Evolutionary conservation across 2,113 vertebrate genomes (phyloP).

Genomic region (Orcinus orca): DNA sequence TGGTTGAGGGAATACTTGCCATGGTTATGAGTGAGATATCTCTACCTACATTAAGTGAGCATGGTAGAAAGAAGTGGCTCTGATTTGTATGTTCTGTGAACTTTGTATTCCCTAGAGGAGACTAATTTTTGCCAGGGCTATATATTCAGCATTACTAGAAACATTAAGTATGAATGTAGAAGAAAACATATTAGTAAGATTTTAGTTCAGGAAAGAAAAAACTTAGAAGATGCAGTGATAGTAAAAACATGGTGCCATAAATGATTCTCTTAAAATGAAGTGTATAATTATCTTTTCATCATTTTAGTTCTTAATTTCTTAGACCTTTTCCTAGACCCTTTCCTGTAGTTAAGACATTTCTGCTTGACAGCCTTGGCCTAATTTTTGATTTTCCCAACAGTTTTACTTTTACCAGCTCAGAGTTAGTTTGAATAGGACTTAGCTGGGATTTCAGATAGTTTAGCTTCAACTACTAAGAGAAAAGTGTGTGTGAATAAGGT

Average conservation of each 20-base stretch:
- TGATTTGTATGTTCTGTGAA: not conserved
- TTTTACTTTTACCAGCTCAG: not conserved
- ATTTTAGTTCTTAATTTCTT: constrained; percentile 19
- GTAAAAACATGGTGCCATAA: not conserved
- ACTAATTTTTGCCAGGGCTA: not conserved
- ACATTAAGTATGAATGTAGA: not conserved
- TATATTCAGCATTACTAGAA: not conserved
- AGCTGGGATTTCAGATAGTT: constrained; percentile 1
- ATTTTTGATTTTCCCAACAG: not conserved
- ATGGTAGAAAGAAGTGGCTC: not conserved
- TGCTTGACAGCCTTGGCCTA: not conserved
- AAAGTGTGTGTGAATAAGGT: not conserved
- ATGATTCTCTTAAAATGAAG: not conserved
- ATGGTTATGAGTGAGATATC: not conserved
- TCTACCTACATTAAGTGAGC: not conserved
- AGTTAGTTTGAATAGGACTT: not conserved
- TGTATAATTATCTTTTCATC: not conserved
- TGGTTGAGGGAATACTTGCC: not conserved
- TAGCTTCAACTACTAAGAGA: not conserved
- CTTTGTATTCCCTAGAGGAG: not conserved
- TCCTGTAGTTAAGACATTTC: not conserved
- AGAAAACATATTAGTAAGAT: not conserved
- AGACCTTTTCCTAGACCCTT: not conserved
- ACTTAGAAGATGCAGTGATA: not conserved
- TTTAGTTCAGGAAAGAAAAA: not conserved